These are phyloP conservation scores for Dolichoris vasculosae DNA, from an alignment of 1,140 invertebrate genomes.

Conservation along the genomic window DNA sequence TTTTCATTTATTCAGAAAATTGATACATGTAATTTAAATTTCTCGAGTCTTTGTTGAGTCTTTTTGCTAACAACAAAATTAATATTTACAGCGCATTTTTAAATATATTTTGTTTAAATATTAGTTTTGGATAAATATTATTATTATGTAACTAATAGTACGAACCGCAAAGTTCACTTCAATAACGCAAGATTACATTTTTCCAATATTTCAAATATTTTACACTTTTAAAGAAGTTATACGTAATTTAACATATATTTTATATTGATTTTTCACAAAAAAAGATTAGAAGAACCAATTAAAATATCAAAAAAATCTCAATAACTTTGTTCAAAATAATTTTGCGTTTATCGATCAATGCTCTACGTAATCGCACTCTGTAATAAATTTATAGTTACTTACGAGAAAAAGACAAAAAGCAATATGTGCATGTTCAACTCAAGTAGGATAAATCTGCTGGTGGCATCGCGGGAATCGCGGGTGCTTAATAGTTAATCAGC, in stretches of 20 bases:
- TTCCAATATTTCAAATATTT: background rate
- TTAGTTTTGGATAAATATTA: too few species aligned
- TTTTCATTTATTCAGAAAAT: background rate
- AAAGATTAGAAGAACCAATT: background rate
- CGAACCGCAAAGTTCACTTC: background rate
- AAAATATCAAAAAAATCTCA: background rate
- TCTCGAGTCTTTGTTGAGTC: background rate
- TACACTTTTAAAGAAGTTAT: background rate
- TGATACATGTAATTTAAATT: background rate
- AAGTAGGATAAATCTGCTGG: background rate
- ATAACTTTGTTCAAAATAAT: background rate
- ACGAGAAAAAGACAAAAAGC: background rate
- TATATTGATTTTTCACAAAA: background rate
- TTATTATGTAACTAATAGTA: background rate
- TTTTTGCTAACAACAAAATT: background rate
- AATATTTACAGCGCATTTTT: background rate
- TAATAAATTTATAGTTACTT: background rate
- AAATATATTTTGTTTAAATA: background rate
- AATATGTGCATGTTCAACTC: background rate
- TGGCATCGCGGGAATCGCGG: background rate
- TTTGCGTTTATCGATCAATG: background rate
- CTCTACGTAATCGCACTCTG: background rate
- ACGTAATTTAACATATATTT: background rate
- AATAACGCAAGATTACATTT: background rate
- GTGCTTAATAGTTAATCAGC: background rate